These are phyloP conservation scores for Brachyhypopomus gauderio DNA, from an alignment of 2,113 vertebrate genomes.

Conservation along the genomic window DNA sequence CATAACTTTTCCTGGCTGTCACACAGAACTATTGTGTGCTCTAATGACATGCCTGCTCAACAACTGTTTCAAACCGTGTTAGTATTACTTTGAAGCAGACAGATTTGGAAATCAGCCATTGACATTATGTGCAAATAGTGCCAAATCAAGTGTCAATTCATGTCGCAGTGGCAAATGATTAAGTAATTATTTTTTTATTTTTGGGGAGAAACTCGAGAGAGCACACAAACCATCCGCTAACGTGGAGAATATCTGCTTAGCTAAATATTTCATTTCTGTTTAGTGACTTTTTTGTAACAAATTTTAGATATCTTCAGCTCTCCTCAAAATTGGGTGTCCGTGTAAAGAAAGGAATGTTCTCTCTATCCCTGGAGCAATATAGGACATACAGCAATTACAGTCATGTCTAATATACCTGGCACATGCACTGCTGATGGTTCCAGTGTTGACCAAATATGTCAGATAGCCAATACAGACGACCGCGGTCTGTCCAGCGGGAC, in stretches of 20 bases:
- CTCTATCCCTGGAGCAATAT: neutral
- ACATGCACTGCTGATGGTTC: neutral
- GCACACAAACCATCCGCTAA: neutral
- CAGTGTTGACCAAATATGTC: neutral
- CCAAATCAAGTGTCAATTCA: too few relatives aligned
- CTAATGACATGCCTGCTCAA: slow-evolving; percentile 6
- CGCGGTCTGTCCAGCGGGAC: neutral
- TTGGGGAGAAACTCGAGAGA: neutral
- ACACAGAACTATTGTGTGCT: slow-evolving; percentile 14
- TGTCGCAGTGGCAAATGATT: too few relatives aligned
- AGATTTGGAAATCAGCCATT: slow-evolving; percentile 5
- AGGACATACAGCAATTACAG: neutral
- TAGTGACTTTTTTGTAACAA: neutral
- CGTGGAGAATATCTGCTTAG: neutral
- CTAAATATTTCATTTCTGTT: neutral
- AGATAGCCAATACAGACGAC: neutral
- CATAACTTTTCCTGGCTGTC: slow-evolving; percentile 28
- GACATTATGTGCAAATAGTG: neutral
- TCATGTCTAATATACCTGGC: neutral
- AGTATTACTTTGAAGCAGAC: neutral
- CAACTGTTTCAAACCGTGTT: slow-evolving; percentile 3
- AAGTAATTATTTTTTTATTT: too few relatives aligned
- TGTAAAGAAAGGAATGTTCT: neutral
- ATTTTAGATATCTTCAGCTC: neutral
- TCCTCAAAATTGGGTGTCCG: neutral